Conservation (phyloP, 1,140 invertebrate species). For the Rhyacophila brunnea region DNA sequence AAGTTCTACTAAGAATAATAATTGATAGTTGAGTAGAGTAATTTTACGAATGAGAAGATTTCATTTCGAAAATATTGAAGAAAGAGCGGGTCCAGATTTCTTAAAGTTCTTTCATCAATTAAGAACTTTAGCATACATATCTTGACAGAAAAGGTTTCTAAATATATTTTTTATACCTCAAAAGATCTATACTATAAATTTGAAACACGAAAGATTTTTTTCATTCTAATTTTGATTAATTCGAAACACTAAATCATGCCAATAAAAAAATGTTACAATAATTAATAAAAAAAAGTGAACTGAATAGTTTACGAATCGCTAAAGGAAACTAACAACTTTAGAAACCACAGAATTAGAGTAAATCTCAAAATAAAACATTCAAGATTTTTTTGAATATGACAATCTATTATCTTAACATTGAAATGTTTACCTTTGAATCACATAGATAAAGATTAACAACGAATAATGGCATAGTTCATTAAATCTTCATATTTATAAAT, state of each 20-base stretch:
- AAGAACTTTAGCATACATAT: slow-evolving; percentile 7
- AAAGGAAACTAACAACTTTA: background rate
- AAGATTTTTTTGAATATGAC: background rate
- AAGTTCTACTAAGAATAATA: no score
- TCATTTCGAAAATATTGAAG: no score
- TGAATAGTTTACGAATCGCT: background rate
- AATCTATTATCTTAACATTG: background rate
- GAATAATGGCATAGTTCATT: background rate
- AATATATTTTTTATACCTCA: slow-evolving; percentile 43
- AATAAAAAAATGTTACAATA: slow-evolving; percentile 22
- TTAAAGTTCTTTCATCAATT: no score
- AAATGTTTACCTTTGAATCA: background rate
- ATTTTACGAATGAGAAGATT: no score
- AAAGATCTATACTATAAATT: slow-evolving; percentile 27
- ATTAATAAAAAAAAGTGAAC: slow-evolving; percentile 28
- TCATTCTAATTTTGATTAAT: slow-evolving; percentile 49
- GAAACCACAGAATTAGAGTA: background rate
- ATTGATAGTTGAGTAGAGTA: no score
- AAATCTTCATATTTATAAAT: background rate
- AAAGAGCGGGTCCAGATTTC: no score
- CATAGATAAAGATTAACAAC: background rate
- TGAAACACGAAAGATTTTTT: slow-evolving; percentile 42
- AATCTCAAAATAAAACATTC: background rate
- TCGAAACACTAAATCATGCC: slow-evolving; percentile 50
- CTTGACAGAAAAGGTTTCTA: slow-evolving; percentile 45